phyloP scores from a whole-genome alignment of 1,140 invertebrate genomes.

The Nylanderia fulva region DNA sequence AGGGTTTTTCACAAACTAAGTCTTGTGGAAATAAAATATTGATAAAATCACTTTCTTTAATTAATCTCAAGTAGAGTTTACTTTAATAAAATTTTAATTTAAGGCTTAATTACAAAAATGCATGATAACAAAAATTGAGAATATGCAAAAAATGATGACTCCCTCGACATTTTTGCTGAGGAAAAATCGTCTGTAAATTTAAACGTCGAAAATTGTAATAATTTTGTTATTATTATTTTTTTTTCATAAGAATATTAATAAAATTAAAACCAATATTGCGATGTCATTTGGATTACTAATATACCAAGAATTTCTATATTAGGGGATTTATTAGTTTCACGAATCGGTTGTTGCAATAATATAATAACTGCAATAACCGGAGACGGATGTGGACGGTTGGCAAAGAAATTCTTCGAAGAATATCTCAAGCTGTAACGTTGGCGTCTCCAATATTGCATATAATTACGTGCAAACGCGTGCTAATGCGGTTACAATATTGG shows the following conservation, averaged over 20 bases:
- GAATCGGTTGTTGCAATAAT: constrained; percentile 23
- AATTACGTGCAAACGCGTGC: constrained; percentile 60
- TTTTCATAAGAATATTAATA: not conserved
- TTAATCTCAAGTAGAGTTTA: too few relatives aligned
- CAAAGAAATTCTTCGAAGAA: constrained; percentile 23
- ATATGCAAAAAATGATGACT: too few relatives aligned
- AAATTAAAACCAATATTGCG: constrained; percentile 8
- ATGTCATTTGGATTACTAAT: not conserved
- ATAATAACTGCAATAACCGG: not conserved
- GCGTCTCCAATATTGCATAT: constrained; percentile 11
- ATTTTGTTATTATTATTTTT: too few relatives aligned
- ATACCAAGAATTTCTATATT: not conserved
- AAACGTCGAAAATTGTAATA: too few relatives aligned
- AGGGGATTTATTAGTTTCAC: constrained; percentile 15
- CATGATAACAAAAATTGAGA: too few relatives aligned
- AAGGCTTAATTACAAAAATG: too few relatives aligned
- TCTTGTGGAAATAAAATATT: too few relatives aligned
- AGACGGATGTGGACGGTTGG: constrained; percentile 15
- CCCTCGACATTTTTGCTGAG: too few relatives aligned
- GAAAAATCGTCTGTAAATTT: too few relatives aligned
- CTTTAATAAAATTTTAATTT: too few relatives aligned
- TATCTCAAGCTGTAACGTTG: constrained; percentile 29
- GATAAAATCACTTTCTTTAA: too few relatives aligned
- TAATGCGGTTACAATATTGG: constrained; percentile 45
- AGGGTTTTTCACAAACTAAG: too few relatives aligned